These are phyloP conservation scores for Arion vulgaris DNA, from an alignment of 1,140 invertebrate genomes.

Conservation along the genomic window DNA sequence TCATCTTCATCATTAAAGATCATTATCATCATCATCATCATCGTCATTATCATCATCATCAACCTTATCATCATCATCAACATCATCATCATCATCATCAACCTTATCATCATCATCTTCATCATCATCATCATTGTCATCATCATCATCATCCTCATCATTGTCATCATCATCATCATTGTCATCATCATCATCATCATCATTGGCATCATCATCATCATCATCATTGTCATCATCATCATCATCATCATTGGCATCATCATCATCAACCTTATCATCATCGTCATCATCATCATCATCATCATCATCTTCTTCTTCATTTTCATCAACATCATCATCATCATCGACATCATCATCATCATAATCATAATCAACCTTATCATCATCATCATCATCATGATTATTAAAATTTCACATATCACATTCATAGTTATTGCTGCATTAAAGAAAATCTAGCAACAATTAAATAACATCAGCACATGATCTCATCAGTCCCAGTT, in stretches of 20 bases:
- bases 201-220: background rate
- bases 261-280: background rate
- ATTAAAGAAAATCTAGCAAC: background rate
- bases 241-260: background rate
- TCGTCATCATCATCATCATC: background rate
- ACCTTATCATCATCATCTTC: background rate
- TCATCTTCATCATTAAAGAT: background rate
- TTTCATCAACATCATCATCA: background rate
- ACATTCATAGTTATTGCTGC: background rate
- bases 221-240: background rate
- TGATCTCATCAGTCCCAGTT: no score
- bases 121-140: background rate
- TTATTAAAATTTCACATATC: background rate
- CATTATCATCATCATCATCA: slow-evolving; percentile 5
- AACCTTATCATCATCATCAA: background rate
- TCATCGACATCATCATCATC: background rate
- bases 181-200: background rate
- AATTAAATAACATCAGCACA: background rate
- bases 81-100: background rate
- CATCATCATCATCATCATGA: background rate
- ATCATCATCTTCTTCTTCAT: background rate
- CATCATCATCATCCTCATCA: background rate
- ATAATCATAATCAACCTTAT: background rate
- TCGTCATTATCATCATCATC: background rate
- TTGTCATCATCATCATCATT: background rate